Evolutionary conservation across 2,113 vertebrate species (phyloP).

Genomic region (Hiodon tergisus): DNA sequence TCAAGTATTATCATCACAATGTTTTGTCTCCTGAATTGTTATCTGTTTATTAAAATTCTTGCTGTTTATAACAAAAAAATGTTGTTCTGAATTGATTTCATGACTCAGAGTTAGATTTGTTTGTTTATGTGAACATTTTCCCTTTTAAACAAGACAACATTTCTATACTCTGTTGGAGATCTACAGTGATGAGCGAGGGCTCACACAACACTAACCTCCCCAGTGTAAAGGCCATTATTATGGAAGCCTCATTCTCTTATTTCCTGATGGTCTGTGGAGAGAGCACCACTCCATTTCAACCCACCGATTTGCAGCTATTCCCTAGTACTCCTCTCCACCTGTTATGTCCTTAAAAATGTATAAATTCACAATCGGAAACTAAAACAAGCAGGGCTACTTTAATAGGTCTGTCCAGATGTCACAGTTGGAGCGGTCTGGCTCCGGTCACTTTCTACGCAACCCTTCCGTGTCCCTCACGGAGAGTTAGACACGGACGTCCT

Average conservation of each 20-base stretch:
- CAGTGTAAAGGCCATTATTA: background rate
- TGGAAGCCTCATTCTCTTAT: background rate
- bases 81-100: too few species aligned
- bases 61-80: too few species aligned
- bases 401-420: constrained; percentile 27
- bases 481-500: too few species aligned
- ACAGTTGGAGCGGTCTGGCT: constrained; percentile 15
- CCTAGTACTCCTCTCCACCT: background rate
- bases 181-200: too few species aligned
- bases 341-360: constrained; percentile 4
- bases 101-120: too few species aligned
- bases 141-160: background rate
- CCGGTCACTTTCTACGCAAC: background rate
- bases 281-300: too few species aligned
- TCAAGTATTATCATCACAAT: too few species aligned
- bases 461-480: background rate
- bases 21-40: too few species aligned
- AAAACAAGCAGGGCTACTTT: constrained; percentile 3
- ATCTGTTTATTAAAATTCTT: too few species aligned
- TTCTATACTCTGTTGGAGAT: too few species aligned
- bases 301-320: background rate
- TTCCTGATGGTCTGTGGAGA: background rate
- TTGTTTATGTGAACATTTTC: background rate
- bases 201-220: background rate
- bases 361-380: constrained; percentile 9